Evolutionary conservation across 2,797 vertebrate species (phyloP).

Genomic region (Anguilla marmorata): DNA sequence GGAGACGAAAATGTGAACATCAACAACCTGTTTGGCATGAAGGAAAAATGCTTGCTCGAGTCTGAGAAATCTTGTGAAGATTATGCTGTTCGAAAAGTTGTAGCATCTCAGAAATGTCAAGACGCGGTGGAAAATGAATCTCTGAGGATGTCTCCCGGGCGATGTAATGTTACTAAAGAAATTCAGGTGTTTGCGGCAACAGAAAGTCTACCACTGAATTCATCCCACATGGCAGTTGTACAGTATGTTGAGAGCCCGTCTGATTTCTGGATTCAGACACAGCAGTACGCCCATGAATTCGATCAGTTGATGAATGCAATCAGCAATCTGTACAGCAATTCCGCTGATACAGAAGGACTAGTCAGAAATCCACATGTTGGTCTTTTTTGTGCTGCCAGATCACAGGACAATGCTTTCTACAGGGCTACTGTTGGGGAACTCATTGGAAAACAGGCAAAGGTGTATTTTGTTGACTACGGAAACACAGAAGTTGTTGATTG

Average conservation of each 20-base stretch:
- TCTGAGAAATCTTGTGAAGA: constrained; percentile 53
- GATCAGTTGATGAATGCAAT: constrained; percentile 73
- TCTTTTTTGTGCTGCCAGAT: constrained; percentile 80
- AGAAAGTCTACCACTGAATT: constrained; percentile 59
- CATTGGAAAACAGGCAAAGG: constrained; percentile 58
- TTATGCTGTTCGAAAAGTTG: constrained; percentile 44
- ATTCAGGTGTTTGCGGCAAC: constrained; percentile 40
- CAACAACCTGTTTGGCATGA: constrained; percentile 76
- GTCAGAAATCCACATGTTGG: constrained; percentile 68
- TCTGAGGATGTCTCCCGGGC: constrained; percentile 23
- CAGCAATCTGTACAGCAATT: constrained; percentile 71
- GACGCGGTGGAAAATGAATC: constrained; percentile 28
- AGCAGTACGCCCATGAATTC: constrained; percentile 68
- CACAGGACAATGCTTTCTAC: constrained; percentile 77
- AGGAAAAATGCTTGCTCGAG: constrained; percentile 56
- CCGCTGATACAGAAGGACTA: constrained; percentile 54
- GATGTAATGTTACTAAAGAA: constrained; percentile 33
- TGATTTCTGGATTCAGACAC: constrained; percentile 86
- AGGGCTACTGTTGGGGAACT: constrained; percentile 75
- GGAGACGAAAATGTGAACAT: constrained; percentile 80
- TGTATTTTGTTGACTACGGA: constrained; percentile 84
- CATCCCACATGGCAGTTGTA: constrained; percentile 69
- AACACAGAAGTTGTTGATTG: constrained; percentile 70
- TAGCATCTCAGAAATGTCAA: constrained; percentile 26
- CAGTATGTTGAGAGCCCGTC: constrained; percentile 76